Evolutionary conservation across 2,113 vertebrate species (phyloP), one percentile per base, ranked within the genome.

Genomic region (Clarias batrachus): DNA sequence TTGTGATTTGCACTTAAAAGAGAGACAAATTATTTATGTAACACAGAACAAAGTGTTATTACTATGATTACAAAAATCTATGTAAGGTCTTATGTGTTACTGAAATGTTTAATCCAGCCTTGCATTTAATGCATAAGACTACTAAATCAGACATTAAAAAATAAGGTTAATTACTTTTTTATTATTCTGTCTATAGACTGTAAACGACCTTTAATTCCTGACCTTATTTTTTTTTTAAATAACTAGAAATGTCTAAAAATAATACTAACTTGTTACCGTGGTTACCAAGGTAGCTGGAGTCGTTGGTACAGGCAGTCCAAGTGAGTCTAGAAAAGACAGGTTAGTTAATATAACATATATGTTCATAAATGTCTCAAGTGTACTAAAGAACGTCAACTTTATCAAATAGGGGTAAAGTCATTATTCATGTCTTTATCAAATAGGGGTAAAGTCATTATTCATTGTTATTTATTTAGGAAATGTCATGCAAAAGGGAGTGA

Each of bases 311-410:
- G 7, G 82, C 71, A 94, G 81, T 16, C 93, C 93, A 8, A 90
- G 90, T 2, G 94, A 95, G 57, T 91, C 94, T 95, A 83, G 33
- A 88, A 62, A 19, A 85, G 19, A 25, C 17, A 82, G 25, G 27
- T 48, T 48, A 48, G 48, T 48, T 48, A 48, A 48, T 48, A 48
- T 48, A 48, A 48, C 48, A 57, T 63, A 62, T 63, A 62, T 19
- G 19, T 30, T 74, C 7, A n/a, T 80, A 57, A 19, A 8, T 23
- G 7, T 48, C 48, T 48, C 48, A 48, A 48, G 48, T 41, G 6
- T 41, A 41, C 4, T 41, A 41, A 41, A 41, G 41, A 41, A 41
- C 41, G n/a, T n/a, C n/a, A n/a, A n/a, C n/a, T n/a, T n/a, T n/a
- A n/a, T n/a, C 41, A 48, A 48, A 48, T 8, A 48, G 48, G 48